phyloP scores from a whole-genome alignment of 2,797 vertebrate species.

The Euphonia xanthogaster region DNA sequence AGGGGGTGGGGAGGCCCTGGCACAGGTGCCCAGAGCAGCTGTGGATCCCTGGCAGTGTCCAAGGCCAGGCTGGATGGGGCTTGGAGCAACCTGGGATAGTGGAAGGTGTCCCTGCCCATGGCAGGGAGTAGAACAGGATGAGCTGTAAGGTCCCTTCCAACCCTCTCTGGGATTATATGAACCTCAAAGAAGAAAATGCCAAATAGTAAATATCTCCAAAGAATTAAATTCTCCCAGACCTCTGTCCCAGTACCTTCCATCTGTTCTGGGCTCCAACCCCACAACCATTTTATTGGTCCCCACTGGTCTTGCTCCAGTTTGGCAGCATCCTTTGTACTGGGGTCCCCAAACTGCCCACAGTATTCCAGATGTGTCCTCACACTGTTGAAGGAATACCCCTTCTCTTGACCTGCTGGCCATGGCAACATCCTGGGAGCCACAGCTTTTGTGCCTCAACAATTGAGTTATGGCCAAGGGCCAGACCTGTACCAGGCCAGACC shows the following conservation, averaged over 20 bases:
- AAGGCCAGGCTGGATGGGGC: rapidly evolving
- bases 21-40: not conserved
- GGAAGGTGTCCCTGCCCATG: not conserved
- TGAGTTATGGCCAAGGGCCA: not conserved
- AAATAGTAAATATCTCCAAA: not conserved
- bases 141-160: not conserved
- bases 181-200: not conserved
- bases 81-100: rapidly evolving
- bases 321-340: not conserved
- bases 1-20: not conserved
- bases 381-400: not conserved
- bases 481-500: not conserved
- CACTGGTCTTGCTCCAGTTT: not conserved
- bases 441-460: not conserved
- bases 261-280: not conserved
- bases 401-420: not conserved
- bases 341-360: not conserved
- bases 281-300: not conserved
- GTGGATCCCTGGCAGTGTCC: not conserved
- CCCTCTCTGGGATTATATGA: not conserved
- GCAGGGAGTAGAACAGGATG: rapidly evolving
- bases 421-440: rapidly evolving
- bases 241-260: not conserved
- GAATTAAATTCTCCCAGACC: not conserved
- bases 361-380: not conserved